phyloP scores from a whole-genome alignment of 2,888 invertebrate species.

The Dasypolia templi region DNA sequence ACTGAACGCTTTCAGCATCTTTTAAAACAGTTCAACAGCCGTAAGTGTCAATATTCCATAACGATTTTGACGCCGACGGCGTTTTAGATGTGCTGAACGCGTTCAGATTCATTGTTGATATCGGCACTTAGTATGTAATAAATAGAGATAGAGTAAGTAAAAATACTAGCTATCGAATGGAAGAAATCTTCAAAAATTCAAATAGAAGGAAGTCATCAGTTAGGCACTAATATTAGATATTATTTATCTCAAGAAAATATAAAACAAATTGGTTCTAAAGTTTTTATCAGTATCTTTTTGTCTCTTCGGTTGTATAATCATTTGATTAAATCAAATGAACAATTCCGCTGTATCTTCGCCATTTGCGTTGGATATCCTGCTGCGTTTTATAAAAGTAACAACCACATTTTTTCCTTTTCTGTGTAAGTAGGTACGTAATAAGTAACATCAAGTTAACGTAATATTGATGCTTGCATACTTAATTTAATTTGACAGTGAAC shows the following conservation, averaged over 20 bases:
- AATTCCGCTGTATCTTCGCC: background rate
- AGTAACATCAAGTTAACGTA: slow-evolving; percentile 25
- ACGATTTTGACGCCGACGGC: too few relatives aligned
- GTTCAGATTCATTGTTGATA: too few relatives aligned
- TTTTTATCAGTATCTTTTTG: background rate
- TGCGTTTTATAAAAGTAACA: slow-evolving; percentile 20
- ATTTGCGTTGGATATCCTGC: slow-evolving; percentile 4
- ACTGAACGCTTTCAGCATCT: too few relatives aligned
- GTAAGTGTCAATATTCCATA: too few relatives aligned
- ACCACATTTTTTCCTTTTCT: background rate
- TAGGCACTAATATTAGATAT: too few relatives aligned
- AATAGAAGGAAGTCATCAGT: too few relatives aligned
- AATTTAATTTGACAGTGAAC: slow-evolving; percentile 69
- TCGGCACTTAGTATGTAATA: too few relatives aligned
- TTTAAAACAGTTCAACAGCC: too few relatives aligned
- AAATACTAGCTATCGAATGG: too few relatives aligned
- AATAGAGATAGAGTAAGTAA: too few relatives aligned
- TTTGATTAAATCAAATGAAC: slow-evolving; percentile 4
- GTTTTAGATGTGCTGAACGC: too few relatives aligned
- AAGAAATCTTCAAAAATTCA: background rate
- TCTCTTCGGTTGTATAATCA: background rate
- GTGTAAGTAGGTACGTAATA: slow-evolving; percentile 19
- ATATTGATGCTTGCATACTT: slow-evolving; percentile 66
- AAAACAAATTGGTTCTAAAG: background rate
- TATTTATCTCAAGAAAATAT: background rate